Conservation (phyloP, 2,113 vertebrate genomes). For the Malurus elegans region DNA sequence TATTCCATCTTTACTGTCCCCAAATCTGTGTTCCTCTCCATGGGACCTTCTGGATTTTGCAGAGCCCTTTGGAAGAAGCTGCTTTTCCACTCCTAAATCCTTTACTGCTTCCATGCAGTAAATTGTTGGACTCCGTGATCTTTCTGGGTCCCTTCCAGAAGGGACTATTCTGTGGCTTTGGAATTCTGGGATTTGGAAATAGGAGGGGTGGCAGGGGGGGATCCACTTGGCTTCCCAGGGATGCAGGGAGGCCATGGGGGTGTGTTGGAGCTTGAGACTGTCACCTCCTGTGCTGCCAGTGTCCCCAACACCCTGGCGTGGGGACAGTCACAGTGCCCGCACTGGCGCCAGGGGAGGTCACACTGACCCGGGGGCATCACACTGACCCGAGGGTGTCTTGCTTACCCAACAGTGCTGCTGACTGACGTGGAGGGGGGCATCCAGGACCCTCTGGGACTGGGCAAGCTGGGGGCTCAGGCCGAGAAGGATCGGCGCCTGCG, state of each 20-base stretch:
- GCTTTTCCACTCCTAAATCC: neutral
- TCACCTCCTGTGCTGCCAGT: neutral
- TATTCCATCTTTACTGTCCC: neutral
- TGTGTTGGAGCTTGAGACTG: neutral
- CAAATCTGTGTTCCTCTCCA: neutral
- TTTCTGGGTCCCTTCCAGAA: neutral
- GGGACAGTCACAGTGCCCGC: neutral
- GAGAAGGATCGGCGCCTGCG: constrained; percentile 92
- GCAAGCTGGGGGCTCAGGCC: constrained; percentile 92
- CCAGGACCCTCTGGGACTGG: constrained; percentile 88
- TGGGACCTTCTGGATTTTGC: neutral
- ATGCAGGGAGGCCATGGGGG: neutral
- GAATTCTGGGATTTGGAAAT: neutral
- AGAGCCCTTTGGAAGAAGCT: neutral
- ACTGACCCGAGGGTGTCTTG: neutral
- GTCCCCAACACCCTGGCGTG: neutral
- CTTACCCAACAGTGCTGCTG: constrained; percentile 62
- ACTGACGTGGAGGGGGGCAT: constrained; percentile 86
- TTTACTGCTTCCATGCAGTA: neutral
- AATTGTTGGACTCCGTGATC: neutral
- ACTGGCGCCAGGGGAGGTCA: neutral
- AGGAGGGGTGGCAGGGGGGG: neutral
- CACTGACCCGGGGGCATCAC: neutral
- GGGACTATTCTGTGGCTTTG: neutral
- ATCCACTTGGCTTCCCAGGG: neutral